Base-by-base conservation (phyloP, 2,888 invertebrate species). In the Campaea margaritaria region DNA sequence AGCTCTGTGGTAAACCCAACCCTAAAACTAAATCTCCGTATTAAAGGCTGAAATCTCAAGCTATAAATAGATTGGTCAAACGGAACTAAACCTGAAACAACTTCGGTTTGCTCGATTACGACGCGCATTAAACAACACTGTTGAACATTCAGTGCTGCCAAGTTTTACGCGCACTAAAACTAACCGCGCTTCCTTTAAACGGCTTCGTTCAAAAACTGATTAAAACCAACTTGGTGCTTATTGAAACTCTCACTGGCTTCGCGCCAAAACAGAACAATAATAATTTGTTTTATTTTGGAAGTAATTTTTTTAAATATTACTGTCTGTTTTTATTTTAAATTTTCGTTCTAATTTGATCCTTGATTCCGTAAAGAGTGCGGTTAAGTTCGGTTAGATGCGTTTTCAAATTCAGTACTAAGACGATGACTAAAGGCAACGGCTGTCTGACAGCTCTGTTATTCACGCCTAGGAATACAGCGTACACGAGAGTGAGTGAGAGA, bases 101-200 rank as follows among this genome's bases (percentile, higher is more conserved):
- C n/a, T n/a, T 36, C n/a, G 12, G 21, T 31, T 47, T 41, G 14
- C 38, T 57, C 52, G 42, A 47, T 58, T 52, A 58, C 58, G 52
- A 47, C 48, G 58, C 48, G 31, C 43, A 38, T 58, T 38, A 52
- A 53, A 59, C 49, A 49, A 54, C 49, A 48, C 31, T 58, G 47
- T 51, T 27, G 48, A 62, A 59, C 61, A 55, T 54, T 73, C 73
- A 72, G 67, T 70, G 71, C 67, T 68, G 73, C 73, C 73, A 73
- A 70, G 64, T 64, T 75, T 60, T 76, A 65, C 53, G 65, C 72
- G 67, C 67, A 68, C 70, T 76, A 75, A 77, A 69, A 50, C 65
- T 68, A 64, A 69, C 75, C 71, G 62, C 67, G 64, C 65, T 74
- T 74, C 72, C 75, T 74, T 68, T 54, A 53, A 62, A 64, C 41